phyloP scores from a whole-genome alignment of 2,113 vertebrate species.

The Plecturocebus donacophilus region DNA sequence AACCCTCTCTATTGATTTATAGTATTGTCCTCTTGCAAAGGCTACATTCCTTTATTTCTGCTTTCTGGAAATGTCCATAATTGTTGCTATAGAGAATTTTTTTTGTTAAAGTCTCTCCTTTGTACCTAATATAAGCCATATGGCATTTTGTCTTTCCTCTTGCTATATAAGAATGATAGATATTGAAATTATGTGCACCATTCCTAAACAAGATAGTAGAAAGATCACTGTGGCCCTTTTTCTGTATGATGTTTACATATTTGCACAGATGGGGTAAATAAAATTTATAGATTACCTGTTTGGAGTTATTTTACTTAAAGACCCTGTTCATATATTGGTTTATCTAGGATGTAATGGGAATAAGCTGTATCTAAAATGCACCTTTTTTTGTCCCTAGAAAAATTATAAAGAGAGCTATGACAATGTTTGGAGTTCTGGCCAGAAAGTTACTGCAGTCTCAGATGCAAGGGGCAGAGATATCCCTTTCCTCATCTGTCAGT shows the following conservation, averaged over 20 bases:
- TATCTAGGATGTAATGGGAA: neutral
- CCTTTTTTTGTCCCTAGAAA: neutral
- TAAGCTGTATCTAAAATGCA: neutral
- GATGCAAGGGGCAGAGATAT: neutral
- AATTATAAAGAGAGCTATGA: neutral
- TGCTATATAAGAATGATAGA: neutral
- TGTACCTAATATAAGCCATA: neutral
- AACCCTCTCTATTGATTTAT: neutral
- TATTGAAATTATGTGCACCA: neutral
- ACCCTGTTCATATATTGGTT: neutral
- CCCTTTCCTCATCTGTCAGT: neutral
- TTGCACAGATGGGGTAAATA: neutral
- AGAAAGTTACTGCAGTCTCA: neutral
- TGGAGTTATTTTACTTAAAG: conserved; percentile 23
- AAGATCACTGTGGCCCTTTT: neutral
- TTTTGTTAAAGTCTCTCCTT: neutral
- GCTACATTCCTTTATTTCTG: neutral
- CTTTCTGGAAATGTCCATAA: neutral
- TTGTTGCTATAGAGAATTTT: neutral
- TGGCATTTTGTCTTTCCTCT: neutral
- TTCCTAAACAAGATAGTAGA: neutral
- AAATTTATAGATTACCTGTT: neutral
- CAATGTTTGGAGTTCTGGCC: neutral
- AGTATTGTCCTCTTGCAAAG: neutral
- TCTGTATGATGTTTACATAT: neutral